phyloP scores from a whole-genome alignment of 2,797 vertebrate genomes.

The Trematomus bernacchii region DNA sequence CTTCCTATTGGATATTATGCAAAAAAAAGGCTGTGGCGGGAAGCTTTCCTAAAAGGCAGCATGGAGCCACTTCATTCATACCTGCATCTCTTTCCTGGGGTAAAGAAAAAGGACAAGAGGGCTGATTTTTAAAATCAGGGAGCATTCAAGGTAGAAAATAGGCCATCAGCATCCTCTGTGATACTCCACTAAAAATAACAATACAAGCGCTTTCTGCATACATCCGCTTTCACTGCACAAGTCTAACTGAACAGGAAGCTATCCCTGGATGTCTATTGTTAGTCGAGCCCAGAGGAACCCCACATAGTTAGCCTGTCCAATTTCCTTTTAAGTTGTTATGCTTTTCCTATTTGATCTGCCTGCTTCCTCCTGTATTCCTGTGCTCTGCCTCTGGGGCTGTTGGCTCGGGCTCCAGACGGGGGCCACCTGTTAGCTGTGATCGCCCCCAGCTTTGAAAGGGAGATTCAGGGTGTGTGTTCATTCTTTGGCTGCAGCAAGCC shows the following conservation, averaged over 20 bases:
- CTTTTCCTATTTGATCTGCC: constrained; percentile 57
- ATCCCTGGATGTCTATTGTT: constrained; percentile 69
- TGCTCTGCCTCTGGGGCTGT: constrained; percentile 36
- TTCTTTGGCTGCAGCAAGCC: constrained; percentile 48
- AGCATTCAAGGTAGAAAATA: constrained; percentile 62
- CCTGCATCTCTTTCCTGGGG: constrained; percentile 7
- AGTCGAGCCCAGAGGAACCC: constrained; percentile 45
- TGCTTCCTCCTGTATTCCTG: constrained; percentile 25
- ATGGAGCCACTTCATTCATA: constrained; percentile 14
- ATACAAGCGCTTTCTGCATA: constrained; percentile 45
- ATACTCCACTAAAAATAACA: constrained; percentile 65
- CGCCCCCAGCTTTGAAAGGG: constrained; percentile 50
- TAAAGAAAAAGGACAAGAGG: constrained; percentile 33
- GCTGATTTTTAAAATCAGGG: constrained; percentile 50
- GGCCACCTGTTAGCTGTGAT: constrained; percentile 66
- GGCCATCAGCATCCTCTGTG: constrained; percentile 60
- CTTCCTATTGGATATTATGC: constrained; percentile 14
- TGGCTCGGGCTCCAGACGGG: constrained; percentile 52
- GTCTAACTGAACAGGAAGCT: constrained; percentile 63
- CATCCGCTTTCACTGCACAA: constrained; percentile 62
- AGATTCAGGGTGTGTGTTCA: background rate
- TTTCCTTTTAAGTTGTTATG: constrained; percentile 56
- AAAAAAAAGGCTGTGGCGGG: constrained; percentile 22
- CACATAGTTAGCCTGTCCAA: constrained; percentile 50
- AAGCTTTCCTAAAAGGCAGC: constrained; percentile 28